A percentile compares a stretch with the other conserved stretches of the same genome.
phyloP scores from a whole-genome alignment of 2,888 invertebrate genomes.

The Acanthosepion esculentum region DNA sequence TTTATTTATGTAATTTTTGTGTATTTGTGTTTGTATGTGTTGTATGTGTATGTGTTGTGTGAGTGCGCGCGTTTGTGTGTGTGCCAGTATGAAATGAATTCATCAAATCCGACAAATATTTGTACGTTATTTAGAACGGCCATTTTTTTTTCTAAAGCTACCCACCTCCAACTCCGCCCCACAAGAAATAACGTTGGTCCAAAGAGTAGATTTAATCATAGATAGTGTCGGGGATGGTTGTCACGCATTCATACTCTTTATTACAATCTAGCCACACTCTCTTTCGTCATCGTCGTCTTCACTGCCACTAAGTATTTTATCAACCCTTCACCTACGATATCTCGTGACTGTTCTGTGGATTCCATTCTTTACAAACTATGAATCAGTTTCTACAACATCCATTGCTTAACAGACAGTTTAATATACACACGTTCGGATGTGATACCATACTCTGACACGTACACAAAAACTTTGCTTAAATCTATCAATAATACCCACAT shows the following conservation, averaged over 20 bases:
- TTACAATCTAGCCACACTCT: background rate
- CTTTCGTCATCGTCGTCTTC: background rate
- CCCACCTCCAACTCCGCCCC: background rate
- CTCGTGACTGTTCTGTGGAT: too few species aligned
- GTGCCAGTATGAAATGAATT: constrained; percentile 4
- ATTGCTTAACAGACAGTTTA: too few species aligned
- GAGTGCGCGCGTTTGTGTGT: background rate
- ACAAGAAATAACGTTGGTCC: background rate
- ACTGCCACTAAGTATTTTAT: background rate
- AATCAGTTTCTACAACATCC: background rate
- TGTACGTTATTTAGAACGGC: background rate
- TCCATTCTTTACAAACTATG: background rate
- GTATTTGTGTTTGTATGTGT: background rate
- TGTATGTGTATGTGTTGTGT: too few species aligned
- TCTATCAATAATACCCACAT: too few species aligned
- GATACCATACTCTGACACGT: too few species aligned
- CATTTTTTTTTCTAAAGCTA: background rate
- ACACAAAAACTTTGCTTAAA: too few species aligned
- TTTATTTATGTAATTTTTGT: background rate
- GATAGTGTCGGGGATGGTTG: constrained; percentile 18
- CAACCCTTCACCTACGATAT: background rate
- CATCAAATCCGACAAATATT: constrained; percentile 12
- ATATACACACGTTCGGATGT: too few species aligned
- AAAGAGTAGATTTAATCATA: background rate
- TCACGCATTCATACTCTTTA: background rate